Evolutionary conservation across 2,888 invertebrate species (phyloP).

Genomic region (Drosophila kokeensis): DNA sequence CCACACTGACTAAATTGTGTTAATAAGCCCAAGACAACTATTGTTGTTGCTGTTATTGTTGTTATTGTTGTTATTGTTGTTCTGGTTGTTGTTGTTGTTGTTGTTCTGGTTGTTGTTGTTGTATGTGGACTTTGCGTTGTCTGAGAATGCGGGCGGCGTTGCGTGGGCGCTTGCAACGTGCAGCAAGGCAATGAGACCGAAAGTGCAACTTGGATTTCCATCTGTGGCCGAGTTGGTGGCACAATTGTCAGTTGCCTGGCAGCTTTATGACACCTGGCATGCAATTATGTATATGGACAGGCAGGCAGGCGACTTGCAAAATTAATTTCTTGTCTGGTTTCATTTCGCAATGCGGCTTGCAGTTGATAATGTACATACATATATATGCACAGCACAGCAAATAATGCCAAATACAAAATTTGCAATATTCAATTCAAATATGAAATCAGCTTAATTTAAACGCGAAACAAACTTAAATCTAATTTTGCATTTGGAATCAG

Average conservation of each 20-base stretch:
- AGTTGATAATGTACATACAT: not conserved
- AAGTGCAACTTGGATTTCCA: constrained; percentile 45
- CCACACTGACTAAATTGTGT: constrained; percentile 46
- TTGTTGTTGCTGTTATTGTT: not conserved
- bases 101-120: constrained; percentile 8
- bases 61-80: not conserved
- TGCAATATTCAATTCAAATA: not conserved
- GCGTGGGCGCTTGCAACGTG: constrained; percentile 47
- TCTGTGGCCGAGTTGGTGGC: constrained; percentile 31
- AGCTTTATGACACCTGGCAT: constrained; percentile 72
- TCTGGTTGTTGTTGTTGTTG: not conserved
- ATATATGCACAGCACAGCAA: not conserved
- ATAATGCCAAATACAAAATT: not conserved
- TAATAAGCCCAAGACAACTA: constrained; percentile 37
- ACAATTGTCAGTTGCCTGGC: constrained; percentile 49
- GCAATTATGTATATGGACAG: constrained; percentile 54
- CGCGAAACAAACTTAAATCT: not conserved
- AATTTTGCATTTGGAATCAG: no score
- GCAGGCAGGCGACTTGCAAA: not conserved
- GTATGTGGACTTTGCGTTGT: constrained; percentile 42
- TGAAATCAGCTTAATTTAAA: not conserved
- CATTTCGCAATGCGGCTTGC: constrained; percentile 35
- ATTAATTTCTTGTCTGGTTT: constrained; percentile 39
- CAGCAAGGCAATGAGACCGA: constrained; percentile 27
- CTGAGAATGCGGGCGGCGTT: constrained; percentile 65